phyloP scores from a whole-genome alignment of 2,797 vertebrate genomes.

The Lagocephalus sceleratus region DNA sequence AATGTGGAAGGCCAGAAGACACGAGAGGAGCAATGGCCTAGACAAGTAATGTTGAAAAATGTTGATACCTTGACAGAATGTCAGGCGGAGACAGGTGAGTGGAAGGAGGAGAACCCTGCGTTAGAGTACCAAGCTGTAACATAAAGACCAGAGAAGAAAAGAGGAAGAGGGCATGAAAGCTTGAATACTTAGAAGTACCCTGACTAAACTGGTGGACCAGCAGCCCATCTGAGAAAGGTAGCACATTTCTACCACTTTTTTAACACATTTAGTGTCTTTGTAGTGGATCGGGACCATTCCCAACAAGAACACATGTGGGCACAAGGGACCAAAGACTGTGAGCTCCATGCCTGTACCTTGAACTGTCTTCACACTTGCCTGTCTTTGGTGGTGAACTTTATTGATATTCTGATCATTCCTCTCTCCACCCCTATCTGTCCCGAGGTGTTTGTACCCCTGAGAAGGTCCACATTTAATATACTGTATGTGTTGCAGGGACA shows the following conservation, averaged over 20 bases:
- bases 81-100: constrained; percentile 12
- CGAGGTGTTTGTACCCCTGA: constrained; percentile 26
- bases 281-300: too few relatives aligned
- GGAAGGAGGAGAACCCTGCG: constrained; percentile 1
- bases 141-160: constrained; percentile 6
- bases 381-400: constrained; percentile 25
- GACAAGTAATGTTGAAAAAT: constrained; percentile 31
- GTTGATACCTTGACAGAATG: constrained; percentile 11
- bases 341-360: too few relatives aligned
- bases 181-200: too few relatives aligned
- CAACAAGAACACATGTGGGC: too few relatives aligned
- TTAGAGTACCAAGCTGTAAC: constrained; percentile 25
- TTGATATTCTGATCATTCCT: constrained; percentile 67
- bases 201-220: too few relatives aligned
- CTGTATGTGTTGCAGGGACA: constrained; percentile 29
- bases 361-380: too few relatives aligned
- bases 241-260: too few relatives aligned
- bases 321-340: too few relatives aligned
- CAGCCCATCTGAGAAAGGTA: too few relatives aligned
- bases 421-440: constrained; percentile 30
- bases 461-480: constrained; percentile 33
- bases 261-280: too few relatives aligned
- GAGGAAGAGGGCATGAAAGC: neutral
- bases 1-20: constrained; percentile 28
- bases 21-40: constrained; percentile 24